Base-by-base conservation (phyloP, 2,113 vertebrate species). In the Rhizomys pruinosus region DNA sequence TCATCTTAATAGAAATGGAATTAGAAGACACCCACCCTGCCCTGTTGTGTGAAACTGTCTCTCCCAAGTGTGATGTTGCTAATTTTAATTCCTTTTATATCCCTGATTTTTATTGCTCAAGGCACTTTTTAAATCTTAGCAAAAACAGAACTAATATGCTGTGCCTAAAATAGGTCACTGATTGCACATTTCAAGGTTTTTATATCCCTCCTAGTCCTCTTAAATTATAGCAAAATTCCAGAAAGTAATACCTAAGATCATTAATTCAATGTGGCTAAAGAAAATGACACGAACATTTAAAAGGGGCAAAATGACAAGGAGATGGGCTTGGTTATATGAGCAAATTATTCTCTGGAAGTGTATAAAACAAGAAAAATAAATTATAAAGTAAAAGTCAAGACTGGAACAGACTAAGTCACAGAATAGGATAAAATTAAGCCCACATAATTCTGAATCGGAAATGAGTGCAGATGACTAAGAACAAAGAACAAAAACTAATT, bases 401-500 rank as follows among this genome's bases (percentile, higher is more conserved):
- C 44, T 92, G 88, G 96, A 96, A 94, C 34, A 91, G 73, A 95
- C 76, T 63, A 95, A 95, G 63, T 95, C 82, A 92, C 64, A 89
- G 89, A 96, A 95, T 85, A 90, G 64, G 92, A 91, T 94, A 95
- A 96, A 95, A 96, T 86, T 94, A 96, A 96, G 89, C 85, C 92
- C 78, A 96, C 95, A 96, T 86, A 94, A 97, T 96, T 96, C n/a
- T 94, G 90, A 97, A 95, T 91, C 94, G 93, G 89, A 96, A 97
- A 96, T 96, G 88, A 97, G 95, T 92, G 95, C 81, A 94, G 89
- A 96, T 96, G 92, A 97, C 94, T 95, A 96, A 96, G 90, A 96
- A 96, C 79, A 96, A 96, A 95, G 94, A 94, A 94, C 39, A 91
- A 92, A 97, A 96, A 72, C 85, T 95, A 96, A 96, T 95, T 96